Evolutionary conservation across 2,888 invertebrate species (phyloP), one percentile per base, ranked within the genome.

Genomic region (Amblyjoppa proteus): DNA sequence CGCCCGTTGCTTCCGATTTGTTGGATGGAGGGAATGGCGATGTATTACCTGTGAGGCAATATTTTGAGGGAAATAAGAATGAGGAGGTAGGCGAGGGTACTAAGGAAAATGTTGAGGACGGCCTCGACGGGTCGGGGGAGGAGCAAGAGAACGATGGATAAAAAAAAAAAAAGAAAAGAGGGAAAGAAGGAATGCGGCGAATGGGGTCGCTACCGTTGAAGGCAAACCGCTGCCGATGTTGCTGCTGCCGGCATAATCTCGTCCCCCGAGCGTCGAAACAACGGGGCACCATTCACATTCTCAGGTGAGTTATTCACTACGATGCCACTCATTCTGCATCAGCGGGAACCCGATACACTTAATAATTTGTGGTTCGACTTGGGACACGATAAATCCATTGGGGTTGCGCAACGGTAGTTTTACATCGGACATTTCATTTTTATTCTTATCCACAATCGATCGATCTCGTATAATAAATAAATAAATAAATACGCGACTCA

Each of bases 181-280:
- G 49, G 81, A 77, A 87, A 87, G 86, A 89, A 90, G 89, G 93
- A 92, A 92, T 93, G 93, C 90, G 89, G 91, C 91, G 89, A 93
- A 93, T 92, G 93, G 91, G 93, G 93, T 92, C 93, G 93, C 93
- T 92, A 91, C 90, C 92, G 92, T 91, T 91, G 93, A 93, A 93
- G 93, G 93, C 89, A 89, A 93, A 92, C 93, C 89, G 91, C 92
- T 93, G 91, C 86, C 45, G 74, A 83, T 75, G 70, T 73, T 75
- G 69, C 78, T 81, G 81, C 81, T 76, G 64, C 78, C 77, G 73
- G 81, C 78, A 82, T 80, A 78, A 86, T 76, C 69, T 83, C 41
- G 74, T 70, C 64, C 71, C 66, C 73, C 70, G 69, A 64, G 87
- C 83, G 85, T 84, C 85, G 66, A 84, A 88, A 87, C 71, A 83